Base-by-base conservation (phyloP, 1,140 invertebrate species). In the Temnothorax nylanderi region DNA sequence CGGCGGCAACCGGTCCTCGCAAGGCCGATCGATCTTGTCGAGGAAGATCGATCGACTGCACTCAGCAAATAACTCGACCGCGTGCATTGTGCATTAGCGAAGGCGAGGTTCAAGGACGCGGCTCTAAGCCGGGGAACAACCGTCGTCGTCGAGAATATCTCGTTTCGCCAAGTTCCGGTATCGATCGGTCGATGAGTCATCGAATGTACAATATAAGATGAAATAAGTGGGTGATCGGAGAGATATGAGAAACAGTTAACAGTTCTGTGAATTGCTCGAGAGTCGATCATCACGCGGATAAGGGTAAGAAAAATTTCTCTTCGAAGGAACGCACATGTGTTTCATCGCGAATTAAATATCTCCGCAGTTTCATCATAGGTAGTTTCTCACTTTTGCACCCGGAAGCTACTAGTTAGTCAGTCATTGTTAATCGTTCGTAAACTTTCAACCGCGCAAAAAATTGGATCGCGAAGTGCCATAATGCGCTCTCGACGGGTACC, bases 71-170 rank as follows among this genome's bases (percentile, higher is more conserved):
- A 75, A 88, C 89, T 85, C 78, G 69, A 74, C 78, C 72, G 41
- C 65, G 54, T 91, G 89, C 89, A 90, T 91, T 90, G 86, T 91
- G 67, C 87, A 81, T 76, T 76, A 82, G 87, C 87, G 89, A 84
- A 87, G 87, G 87, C 87, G 80, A 91, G 89, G 90, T 91, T 91
- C 90, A 91, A 91, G 90, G 90, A 90, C 87, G 84, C 54, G 75
- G 72, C 71, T 89, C 72, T 75, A 49, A 62, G 86, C 85, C 60
- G n/a, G 58, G 26, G 71, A 65, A 62, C 71, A 49, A 72, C 51
- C 74, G 71, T 44, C 77, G 71, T 44, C 77, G 85, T 26, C 16
- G 44, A n/a, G 60, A 49, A 62, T 13, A 65, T 10, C 88, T 77
- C 72, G 81, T 90, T 88, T 85, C 69, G 75, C 69, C 26, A 76